Percentiles rank a stretch among this genome's conserved stretches.
phyloP scores from a whole-genome alignment of 2,888 invertebrate genomes.

The Ochropacha duplaris region DNA sequence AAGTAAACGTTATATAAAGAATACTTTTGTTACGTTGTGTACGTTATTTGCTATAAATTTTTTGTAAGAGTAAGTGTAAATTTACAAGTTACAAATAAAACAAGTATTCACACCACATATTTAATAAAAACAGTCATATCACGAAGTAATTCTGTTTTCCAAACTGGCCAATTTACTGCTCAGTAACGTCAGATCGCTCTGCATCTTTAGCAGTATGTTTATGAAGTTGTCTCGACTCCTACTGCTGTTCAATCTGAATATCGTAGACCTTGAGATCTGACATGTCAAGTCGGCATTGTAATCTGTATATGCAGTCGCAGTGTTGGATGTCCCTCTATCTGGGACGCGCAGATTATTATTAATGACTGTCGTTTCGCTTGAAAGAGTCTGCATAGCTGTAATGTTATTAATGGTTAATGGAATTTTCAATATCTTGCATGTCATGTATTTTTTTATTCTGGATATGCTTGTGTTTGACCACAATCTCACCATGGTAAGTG shows the following conservation, averaged over 20 bases:
- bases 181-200: constrained; percentile 61
- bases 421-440: too few relatives aligned
- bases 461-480: too few relatives aligned
- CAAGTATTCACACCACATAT: neutral
- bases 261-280: constrained; percentile 56
- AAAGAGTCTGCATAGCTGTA: constrained; percentile 41
- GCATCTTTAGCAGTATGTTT: constrained; percentile 66
- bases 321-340: constrained; percentile 18
- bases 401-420: too few relatives aligned
- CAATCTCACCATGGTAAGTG: too few relatives aligned
- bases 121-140: neutral
- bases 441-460: too few relatives aligned
- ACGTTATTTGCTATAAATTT: too few relatives aligned
- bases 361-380: constrained; percentile 36
- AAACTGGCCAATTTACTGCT: constrained; percentile 62
- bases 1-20: too few relatives aligned
- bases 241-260: constrained; percentile 55
- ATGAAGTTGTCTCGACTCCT: constrained; percentile 67
- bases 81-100: neutral
- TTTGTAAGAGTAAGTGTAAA: neutral
- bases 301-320: constrained; percentile 28
- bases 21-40: too few relatives aligned
- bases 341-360: constrained; percentile 32
- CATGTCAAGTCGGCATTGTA: constrained; percentile 55
- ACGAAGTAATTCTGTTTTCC: constrained; percentile 54